Evolutionary conservation across 2,888 invertebrate species (phyloP), one percentile per base, ranked within the genome.

Genomic region (Cheiracanthium punctorium): DNA sequence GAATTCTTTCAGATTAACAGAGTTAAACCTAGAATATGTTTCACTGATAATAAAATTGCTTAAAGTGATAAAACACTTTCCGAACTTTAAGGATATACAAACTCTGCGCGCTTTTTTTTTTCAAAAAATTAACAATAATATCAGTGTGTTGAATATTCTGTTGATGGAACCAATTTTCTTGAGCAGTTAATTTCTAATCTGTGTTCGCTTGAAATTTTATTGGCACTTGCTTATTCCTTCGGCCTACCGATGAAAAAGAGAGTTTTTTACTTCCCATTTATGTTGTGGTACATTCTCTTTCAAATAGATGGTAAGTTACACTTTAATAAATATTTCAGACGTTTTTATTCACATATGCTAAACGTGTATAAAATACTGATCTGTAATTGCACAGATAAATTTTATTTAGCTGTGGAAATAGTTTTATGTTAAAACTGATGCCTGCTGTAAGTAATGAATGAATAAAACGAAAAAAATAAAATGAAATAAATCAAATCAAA

Each of bases 221-320:
- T 17, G 67, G 73, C 1, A 48, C 29, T 24, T 20, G 37, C 43
- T 80, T 67, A 29, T 28, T 73, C 48, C 48, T 28, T 67, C 76
- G 71, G 76, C 76, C 41, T 71, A 64, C 65, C 41, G 33, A 82
- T 82, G 82, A 76, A 52, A 73, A 82, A 82, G 48, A 77, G 77
- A 33, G 82, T 77, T 48, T 77, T 82, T 77, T 82, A 48, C 72
- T 73, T 82, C 41, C 77, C 72, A 10, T 72, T 82, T 48, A 24
- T 82, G 77, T 41, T 82, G 52, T 82, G 82, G 82, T 82, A 77
- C 37, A 72, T 76, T 37, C 76, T 77, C 29, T 41, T 77, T 52
- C 72, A 82, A 10, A 77, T 82, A 17, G 77, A 82, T 67, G 82
- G 82, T 82, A 73, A 82, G 82, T 82, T 41, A 64, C 24, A 10